Conservation (phyloP, 2,113 vertebrate genomes). For the Dipodomys spectabilis region DNA sequence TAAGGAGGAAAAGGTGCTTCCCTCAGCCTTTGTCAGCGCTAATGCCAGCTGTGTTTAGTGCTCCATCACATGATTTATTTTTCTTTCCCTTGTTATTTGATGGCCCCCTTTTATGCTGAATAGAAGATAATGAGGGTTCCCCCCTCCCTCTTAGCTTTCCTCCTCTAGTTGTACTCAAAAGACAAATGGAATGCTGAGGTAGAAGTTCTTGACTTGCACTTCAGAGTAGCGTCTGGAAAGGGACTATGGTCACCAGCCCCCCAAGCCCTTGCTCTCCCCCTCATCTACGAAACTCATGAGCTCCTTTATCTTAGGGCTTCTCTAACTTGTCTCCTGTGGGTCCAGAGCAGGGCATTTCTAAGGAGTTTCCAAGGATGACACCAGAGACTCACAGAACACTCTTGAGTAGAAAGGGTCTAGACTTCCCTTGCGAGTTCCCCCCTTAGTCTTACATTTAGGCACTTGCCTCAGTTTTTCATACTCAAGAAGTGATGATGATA, state of each 20-base stretch:
- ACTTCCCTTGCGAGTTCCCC: background rate
- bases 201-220: constrained; percentile 11
- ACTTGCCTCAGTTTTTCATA: constrained; percentile 25
- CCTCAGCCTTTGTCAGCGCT: constrained; percentile 69
- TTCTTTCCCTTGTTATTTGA: constrained; percentile 49
- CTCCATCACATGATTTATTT: constrained; percentile 33
- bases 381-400: background rate
- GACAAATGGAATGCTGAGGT: background rate
- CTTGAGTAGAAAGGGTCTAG: background rate
- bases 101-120: constrained; percentile 71
- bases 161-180: constrained; percentile 12
- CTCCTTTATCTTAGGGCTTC: background rate
- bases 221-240: background rate
- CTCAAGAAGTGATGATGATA: background rate
- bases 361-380: background rate
- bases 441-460: background rate
- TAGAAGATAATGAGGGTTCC: constrained; percentile 6
- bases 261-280: too few species aligned
- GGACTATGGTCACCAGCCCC: background rate
- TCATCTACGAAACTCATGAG: background rate
- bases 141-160: background rate
- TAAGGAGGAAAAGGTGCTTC: constrained; percentile 72
- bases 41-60: constrained; percentile 66
- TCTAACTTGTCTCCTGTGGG: background rate
- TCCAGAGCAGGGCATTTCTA: background rate